phyloP scores from a whole-genome alignment of 2,113 vertebrate species.

The Neolamprologus cancellatus region DNA sequence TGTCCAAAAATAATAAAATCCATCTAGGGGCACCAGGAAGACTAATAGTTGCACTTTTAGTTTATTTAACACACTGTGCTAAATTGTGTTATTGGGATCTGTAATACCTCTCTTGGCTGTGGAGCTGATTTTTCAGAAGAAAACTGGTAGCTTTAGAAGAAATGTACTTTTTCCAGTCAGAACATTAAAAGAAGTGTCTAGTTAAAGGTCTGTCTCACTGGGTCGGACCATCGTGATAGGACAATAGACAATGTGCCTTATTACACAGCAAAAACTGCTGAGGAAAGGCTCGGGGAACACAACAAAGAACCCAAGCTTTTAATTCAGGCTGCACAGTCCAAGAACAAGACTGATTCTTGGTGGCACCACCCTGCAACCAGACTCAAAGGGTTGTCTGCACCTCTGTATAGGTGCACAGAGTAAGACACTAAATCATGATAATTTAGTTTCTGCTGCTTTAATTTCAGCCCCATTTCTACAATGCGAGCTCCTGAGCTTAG shows the following conservation, averaged over 20 bases:
- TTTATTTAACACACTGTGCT: background rate
- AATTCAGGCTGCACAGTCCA: background rate
- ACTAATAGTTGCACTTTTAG: background rate
- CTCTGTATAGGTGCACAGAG: background rate
- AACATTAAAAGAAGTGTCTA: background rate
- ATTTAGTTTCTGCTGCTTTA: background rate
- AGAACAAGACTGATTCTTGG: background rate
- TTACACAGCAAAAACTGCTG: background rate
- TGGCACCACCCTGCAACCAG: background rate
- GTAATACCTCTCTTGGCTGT: background rate
- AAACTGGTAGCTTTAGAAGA: background rate
- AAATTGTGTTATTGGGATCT: background rate
- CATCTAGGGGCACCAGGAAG: background rate
- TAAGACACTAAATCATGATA: background rate
- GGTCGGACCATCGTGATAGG: background rate
- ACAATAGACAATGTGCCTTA: background rate
- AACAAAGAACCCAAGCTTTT: background rate
- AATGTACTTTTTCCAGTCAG: background rate
- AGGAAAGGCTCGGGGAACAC: background rate
- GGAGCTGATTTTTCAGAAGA: background rate
- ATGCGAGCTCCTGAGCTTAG: background rate
- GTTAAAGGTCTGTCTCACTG: background rate
- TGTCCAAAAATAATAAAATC: background rate
- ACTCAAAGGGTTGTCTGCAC: background rate
- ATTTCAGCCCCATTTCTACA: background rate